Evolutionary conservation across 2,797 vertebrate species (phyloP).

Genomic region (Pristis pectinata): DNA sequence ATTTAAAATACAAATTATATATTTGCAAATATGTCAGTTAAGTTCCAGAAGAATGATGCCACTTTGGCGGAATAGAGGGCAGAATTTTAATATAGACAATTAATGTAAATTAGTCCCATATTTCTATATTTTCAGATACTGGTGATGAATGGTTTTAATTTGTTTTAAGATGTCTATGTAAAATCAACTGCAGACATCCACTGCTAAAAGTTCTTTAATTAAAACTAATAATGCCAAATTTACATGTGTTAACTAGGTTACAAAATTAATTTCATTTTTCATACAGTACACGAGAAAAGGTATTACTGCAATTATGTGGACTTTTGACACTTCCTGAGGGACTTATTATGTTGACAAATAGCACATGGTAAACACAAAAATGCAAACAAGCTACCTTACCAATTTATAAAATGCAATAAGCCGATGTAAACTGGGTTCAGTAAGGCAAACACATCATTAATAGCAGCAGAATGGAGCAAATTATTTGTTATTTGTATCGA

Average conservation of each 20-base stretch:
- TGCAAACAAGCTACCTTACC: conserved; percentile 48
- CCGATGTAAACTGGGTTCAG: background rate
- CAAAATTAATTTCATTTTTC: conserved; percentile 58
- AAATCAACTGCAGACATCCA: conserved; percentile 45
- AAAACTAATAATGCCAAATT: conserved; percentile 63
- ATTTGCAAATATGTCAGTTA: background rate
- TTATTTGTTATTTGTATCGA: background rate
- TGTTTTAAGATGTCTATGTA: conserved; percentile 52
- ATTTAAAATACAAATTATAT: background rate
- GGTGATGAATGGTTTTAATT: conserved; percentile 67
- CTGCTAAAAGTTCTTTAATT: conserved; percentile 62
- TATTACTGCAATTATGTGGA: conserved; percentile 46
- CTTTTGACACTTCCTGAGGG: conserved; percentile 46
- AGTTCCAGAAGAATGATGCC: background rate
- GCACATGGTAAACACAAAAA: conserved; percentile 48
- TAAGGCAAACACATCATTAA: background rate
- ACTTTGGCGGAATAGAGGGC: conserved; percentile 6
- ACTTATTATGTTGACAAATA: conserved; percentile 54
- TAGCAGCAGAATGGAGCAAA: background rate
- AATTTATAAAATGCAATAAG: conserved; percentile 44
- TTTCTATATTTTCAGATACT: conserved; percentile 48
- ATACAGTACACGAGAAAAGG: conserved; percentile 54
- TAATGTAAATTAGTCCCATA: conserved; percentile 43
- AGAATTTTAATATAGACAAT: conserved; percentile 52
- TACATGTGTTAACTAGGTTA: conserved; percentile 56